Percentiles rank a stretch among this genome's conserved stretches.
These are phyloP conservation scores for honey bee (Apis mellifera) DNA, from an alignment of 1,140 invertebrate species.

Conservation along the genomic window DNA sequence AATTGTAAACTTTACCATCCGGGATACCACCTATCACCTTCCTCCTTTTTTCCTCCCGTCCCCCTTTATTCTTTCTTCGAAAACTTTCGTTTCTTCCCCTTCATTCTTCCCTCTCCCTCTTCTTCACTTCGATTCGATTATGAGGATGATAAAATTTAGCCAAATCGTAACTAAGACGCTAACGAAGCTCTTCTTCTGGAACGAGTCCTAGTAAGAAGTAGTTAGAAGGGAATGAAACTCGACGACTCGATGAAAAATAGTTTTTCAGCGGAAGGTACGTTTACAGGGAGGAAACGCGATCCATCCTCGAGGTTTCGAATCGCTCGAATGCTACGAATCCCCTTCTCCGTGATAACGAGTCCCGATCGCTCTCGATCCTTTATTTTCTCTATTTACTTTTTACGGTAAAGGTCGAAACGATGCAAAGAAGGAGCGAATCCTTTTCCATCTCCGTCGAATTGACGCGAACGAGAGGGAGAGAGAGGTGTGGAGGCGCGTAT, in stretches of 20 bases:
- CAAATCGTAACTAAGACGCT: not conserved
- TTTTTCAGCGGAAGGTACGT: not conserved
- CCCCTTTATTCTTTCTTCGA: too few relatives aligned
- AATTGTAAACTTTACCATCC: constrained; percentile 65
- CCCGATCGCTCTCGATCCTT: not conserved
- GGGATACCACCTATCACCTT: constrained; percentile 20
- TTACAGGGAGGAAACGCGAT: constrained; percentile 20
- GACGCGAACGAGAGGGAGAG: too few relatives aligned
- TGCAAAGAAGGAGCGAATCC: not conserved
- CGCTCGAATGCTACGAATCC: not conserved
- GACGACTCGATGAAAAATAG: not conserved
- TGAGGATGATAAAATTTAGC: not conserved
- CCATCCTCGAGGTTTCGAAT: constrained; percentile 32
- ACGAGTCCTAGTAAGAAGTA: not conserved
- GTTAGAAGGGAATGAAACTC: too few relatives aligned
- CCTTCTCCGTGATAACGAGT: not conserved
- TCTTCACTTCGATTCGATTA: too few relatives aligned
- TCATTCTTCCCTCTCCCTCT: too few relatives aligned
- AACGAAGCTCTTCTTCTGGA: not conserved
- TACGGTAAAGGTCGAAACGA: not conserved
- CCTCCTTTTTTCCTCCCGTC: not conserved
- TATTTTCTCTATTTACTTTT: not conserved
- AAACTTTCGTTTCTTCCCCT: too few relatives aligned
- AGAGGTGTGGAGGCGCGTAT: not conserved
- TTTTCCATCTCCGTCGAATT: too few relatives aligned